Evolutionary conservation across 2,113 vertebrate species (phyloP), one percentile per base, ranked within the genome.

Genomic region (Chaetodon auriga): DNA sequence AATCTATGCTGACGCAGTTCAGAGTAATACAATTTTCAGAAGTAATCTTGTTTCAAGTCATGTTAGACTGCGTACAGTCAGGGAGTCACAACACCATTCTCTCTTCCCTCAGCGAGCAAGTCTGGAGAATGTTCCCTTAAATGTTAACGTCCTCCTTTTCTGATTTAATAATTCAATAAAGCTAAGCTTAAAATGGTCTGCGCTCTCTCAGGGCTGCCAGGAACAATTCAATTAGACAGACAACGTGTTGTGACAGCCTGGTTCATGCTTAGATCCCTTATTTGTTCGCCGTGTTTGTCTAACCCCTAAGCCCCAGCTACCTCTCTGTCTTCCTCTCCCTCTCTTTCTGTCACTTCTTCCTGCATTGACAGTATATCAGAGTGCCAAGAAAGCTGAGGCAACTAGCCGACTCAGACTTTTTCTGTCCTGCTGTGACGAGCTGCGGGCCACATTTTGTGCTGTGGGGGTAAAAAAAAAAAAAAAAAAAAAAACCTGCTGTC

Each of bases 101-200:
- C 82, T 68, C 62, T 43, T 68, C 68, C 35, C 60, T 53, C 66
- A 1, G 49, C 1, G 18, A 61, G 78, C 75, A 55, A 68, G 80
- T 78, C 88, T 80, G 81, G 78, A 75, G 66, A 83, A 41, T 65
- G 83, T 84, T 76, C 62, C 63, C 62, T 73, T 82, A 84, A 89
- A 89, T 88, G 89, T 90, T 87, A 81, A 84, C 77, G 76, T 83
- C 83, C 79, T 80, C 49, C 69, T 83, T 85, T 82, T 87, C 62
- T 58, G 72, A 89, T 91, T 92, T 87, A 92, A 93, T 89, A 88
- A 92, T 92, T 88, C 69, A 91, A 91, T 90, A 64, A 91, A 85
- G 70, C 80, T 83, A 63, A 85, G 88, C 77, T 80, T 82, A 70
- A 91, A 92, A 89, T 75, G 82, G 80, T 69, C 87, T 89, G 84